Conservation (phyloP, 2,888 invertebrate genomes). For the Parnassius smintheus region DNA sequence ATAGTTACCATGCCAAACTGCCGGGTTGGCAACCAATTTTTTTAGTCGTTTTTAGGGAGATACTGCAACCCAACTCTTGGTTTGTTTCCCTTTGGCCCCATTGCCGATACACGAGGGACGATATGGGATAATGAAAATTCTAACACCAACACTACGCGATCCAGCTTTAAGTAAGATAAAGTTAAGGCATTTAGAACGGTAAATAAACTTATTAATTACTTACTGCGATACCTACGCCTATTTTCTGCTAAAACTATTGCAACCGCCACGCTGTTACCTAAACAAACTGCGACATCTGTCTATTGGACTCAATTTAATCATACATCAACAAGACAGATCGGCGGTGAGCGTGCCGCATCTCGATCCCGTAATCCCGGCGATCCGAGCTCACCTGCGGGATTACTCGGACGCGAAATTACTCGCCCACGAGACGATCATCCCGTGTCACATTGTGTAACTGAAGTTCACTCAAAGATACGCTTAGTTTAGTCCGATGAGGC, state of each 20-base stretch:
- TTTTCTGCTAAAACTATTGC: background rate
- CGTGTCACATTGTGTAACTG: constrained; percentile 22
- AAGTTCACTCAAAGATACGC: constrained; percentile 22
- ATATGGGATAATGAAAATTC: too few relatives aligned
- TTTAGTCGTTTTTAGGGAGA: too few relatives aligned
- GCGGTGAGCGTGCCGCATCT: constrained; percentile 33
- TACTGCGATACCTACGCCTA: too few relatives aligned
- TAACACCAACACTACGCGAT: background rate
- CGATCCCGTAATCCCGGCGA: constrained; percentile 47
- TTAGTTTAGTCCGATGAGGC: constrained; percentile 1
- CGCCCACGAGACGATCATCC: constrained; percentile 18
- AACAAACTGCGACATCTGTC: constrained; percentile 55
- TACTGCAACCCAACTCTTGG: too few relatives aligned
- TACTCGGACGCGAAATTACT: constrained; percentile 35
- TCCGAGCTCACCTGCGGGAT: constrained; percentile 63
- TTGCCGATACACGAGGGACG: too few relatives aligned
- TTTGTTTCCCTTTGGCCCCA: too few relatives aligned
- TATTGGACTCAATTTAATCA: constrained; percentile 51
- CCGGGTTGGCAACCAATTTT: too few relatives aligned
- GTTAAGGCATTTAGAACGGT: too few relatives aligned
- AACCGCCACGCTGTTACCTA: background rate
- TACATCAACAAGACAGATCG: constrained; percentile 67
- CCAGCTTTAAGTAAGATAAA: too few relatives aligned
- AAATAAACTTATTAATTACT: too few relatives aligned
- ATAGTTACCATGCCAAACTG: too few relatives aligned